Evolutionary conservation across 2,113 vertebrate genomes (phyloP).

Genomic region (Pachypanchax playfairii): DNA sequence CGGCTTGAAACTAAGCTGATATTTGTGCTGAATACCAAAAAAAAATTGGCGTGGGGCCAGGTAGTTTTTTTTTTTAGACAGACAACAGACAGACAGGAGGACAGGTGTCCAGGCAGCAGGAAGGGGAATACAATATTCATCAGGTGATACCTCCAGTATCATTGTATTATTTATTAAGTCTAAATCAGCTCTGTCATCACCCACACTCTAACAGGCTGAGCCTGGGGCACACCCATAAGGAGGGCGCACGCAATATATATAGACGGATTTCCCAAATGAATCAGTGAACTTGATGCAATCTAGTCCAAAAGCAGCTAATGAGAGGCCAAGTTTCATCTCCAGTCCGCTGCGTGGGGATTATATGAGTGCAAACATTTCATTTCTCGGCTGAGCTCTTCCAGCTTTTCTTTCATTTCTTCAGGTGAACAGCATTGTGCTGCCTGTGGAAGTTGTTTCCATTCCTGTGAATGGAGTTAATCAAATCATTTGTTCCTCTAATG

Average conservation of each 20-base stretch:
- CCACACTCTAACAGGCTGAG: conserved; percentile 61
- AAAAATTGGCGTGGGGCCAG: conserved; percentile 43
- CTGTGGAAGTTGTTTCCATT: conserved; percentile 55
- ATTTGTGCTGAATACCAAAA: conserved; percentile 42
- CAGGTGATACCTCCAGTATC: conserved; percentile 70
- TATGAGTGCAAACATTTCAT: conserved; percentile 51
- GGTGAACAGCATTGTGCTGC: conserved; percentile 27
- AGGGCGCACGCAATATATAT: conserved; percentile 46
- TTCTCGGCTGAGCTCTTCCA: conserved; percentile 28
- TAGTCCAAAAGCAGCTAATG: conserved; percentile 63
- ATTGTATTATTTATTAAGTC: conserved; percentile 73
- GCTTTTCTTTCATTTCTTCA: conserved; percentile 9
- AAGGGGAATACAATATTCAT: conserved; percentile 69
- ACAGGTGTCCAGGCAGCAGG: conserved; percentile 27
- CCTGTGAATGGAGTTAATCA: conserved; percentile 63
- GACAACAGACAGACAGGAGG: conserved; percentile 28
- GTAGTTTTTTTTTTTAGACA: conserved; percentile 25
- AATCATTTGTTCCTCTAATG: conserved; percentile 54
- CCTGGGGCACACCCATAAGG: conserved; percentile 61
- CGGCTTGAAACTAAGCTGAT: conserved; percentile 41
- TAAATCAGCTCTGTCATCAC: conserved; percentile 74
- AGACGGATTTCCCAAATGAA: conserved; percentile 67
- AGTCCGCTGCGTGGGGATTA: conserved; percentile 45
- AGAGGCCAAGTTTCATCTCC: conserved; percentile 51
- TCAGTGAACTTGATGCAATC: conserved; percentile 47